Conservation (phyloP, 2,797 vertebrate species). For the Aselliscus stoliczkanus region DNA sequence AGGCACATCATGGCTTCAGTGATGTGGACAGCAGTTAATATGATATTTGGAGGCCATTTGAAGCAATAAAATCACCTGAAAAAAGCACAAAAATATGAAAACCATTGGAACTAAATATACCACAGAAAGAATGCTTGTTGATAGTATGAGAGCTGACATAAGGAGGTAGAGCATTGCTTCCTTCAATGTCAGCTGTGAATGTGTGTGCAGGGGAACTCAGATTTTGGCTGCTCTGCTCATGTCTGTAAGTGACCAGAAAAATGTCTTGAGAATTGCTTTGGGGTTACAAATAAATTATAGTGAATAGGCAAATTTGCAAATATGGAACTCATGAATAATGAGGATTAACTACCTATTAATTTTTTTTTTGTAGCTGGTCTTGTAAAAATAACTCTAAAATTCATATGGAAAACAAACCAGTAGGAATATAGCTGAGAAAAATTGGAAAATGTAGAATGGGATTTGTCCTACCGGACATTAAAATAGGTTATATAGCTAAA, state of each 20-base stretch:
- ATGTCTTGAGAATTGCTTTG: background rate
- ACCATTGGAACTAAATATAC: background rate
- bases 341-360: background rate
- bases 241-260: background rate
- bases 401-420: background rate
- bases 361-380: background rate
- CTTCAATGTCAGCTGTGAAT: background rate
- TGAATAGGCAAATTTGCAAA: background rate
- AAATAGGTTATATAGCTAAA: slow-evolving; percentile 1
- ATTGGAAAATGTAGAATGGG: background rate
- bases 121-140: background rate
- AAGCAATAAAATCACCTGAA: background rate
- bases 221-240: background rate
- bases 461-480: background rate
- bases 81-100: background rate
- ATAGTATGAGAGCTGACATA: background rate
- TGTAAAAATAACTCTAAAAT: slow-evolving; percentile 27
- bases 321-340: background rate
- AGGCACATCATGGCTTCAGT: background rate
- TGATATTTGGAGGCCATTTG: background rate
- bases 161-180: background rate
- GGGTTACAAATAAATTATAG: background rate
- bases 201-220: background rate
- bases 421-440: background rate
- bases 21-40: background rate